Percentiles rank a stretch among this genome's conserved stretches.
Evolutionary conservation across 2,113 vertebrate genomes (phyloP).

Genomic region (Spheniscus mendiculus): DNA sequence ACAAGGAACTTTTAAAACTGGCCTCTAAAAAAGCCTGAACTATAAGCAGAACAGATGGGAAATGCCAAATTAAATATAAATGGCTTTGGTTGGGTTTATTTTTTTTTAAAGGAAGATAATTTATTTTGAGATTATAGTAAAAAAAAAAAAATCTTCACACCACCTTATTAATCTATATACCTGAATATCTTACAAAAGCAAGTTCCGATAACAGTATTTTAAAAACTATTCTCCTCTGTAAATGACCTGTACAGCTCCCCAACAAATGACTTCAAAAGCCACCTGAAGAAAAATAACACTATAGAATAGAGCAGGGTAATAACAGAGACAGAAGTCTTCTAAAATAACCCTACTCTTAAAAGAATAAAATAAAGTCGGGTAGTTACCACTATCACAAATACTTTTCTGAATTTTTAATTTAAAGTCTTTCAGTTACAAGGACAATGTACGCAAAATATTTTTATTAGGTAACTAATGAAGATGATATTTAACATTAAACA

Average conservation of each 20-base stretch:
- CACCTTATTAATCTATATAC: neutral
- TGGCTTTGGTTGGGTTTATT: neutral
- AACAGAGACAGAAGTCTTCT: neutral
- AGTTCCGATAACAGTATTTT: neutral
- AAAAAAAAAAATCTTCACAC: neutral
- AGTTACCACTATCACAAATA: neutral
- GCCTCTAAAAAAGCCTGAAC: neutral
- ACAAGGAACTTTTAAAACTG: neutral
- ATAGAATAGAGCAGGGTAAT: neutral
- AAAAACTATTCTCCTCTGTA: neutral
- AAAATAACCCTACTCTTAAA: neutral
- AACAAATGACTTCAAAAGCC: neutral
- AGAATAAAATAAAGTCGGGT: neutral
- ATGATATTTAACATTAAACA: neutral
- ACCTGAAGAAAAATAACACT: neutral
- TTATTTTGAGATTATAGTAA: neutral
- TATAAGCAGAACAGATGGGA: neutral
- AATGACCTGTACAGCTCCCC: neutral
- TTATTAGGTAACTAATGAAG: neutral
- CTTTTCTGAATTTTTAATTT: neutral
- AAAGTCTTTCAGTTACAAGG: neutral
- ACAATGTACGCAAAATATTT: neutral
- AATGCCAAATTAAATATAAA: neutral
- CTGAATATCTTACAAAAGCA: constrained; percentile 2
- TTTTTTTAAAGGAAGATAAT: neutral